Conservation (phyloP, 2,888 invertebrate species). For the Clitarchus hookeri region DNA sequence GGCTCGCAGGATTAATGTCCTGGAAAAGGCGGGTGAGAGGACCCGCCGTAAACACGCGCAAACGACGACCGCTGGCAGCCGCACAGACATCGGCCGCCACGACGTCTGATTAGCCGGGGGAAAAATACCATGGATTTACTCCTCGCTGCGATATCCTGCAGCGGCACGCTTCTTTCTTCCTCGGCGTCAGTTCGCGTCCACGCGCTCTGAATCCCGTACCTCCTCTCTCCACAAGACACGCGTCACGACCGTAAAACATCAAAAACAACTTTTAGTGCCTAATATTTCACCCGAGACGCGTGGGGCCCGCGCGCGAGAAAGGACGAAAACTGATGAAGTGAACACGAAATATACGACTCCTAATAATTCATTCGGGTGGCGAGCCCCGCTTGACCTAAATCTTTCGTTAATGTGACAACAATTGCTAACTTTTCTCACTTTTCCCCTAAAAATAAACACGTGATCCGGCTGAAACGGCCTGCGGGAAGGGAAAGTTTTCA, state of each 20-base stretch:
- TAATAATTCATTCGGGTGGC: not conserved
- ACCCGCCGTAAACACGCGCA: not conserved
- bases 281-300: not conserved
- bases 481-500: too few species aligned
- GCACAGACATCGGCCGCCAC: not conserved
- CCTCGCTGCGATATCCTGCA: not conserved
- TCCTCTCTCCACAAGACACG: not conserved
- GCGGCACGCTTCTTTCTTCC: not conserved
- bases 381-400: not conserved
- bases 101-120: not conserved
- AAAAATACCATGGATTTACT: not conserved
- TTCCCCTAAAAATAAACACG: not conserved
- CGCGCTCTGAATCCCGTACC: not conserved
- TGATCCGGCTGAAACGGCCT: too few species aligned
- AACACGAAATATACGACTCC: not conserved
- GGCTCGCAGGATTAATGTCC: too few species aligned
- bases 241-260: not conserved
- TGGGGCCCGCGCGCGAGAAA: not conserved
- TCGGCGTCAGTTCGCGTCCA: not conserved
- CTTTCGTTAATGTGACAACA: not conserved
- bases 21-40: not conserved
- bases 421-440: not conserved
- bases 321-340: not conserved
- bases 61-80: not conserved
- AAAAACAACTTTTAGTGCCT: not conserved